These are phyloP conservation scores for Xiphydria camelus DNA, from an alignment of 2,888 invertebrate species.

Conservation along the genomic window DNA sequence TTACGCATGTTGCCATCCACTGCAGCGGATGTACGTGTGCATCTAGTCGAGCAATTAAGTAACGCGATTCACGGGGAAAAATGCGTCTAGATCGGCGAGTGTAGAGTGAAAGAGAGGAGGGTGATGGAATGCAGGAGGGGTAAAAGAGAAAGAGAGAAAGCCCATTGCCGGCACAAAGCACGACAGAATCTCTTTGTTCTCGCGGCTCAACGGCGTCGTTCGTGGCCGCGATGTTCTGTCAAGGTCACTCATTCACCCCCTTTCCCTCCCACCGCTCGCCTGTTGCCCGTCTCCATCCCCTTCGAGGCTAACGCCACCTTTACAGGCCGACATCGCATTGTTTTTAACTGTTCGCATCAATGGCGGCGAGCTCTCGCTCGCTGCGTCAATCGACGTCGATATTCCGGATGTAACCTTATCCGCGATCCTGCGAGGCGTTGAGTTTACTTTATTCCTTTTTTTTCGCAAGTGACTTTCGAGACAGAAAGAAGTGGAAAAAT, in stretches of 20 bases:
- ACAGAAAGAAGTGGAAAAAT: too few species aligned
- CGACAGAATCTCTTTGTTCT: slow-evolving; percentile 57
- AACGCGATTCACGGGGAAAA: too few species aligned
- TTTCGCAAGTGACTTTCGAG: too few species aligned
- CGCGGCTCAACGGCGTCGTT: slow-evolving; percentile 52
- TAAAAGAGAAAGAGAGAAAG: slow-evolving; percentile 20
- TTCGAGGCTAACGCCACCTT: not conserved
- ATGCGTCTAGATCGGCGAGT: too few species aligned
- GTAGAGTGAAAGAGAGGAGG: too few species aligned
- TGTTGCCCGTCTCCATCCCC: slow-evolving; percentile 2
- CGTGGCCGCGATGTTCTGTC: slow-evolving; percentile 56
- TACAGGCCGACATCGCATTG: not conserved
- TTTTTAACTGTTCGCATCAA: not conserved
- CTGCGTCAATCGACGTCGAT: too few species aligned
- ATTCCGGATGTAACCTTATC: too few species aligned
- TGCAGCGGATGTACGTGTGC: too few species aligned
- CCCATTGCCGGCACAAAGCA: slow-evolving; percentile 49
- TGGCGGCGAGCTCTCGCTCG: slow-evolving; percentile 22
- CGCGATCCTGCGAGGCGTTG: too few species aligned
- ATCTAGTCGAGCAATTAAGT: too few species aligned
- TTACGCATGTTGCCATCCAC: too few species aligned
- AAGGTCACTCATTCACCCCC: slow-evolving; percentile 54
- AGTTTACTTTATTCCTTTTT: too few species aligned
- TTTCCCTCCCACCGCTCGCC: not conserved
- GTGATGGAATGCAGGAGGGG: slow-evolving; percentile 24